Evolutionary conservation across 2,797 vertebrate species (phyloP), one percentile per base, ranked within the genome.

Genomic region (Cichlasoma orientale): DNA sequence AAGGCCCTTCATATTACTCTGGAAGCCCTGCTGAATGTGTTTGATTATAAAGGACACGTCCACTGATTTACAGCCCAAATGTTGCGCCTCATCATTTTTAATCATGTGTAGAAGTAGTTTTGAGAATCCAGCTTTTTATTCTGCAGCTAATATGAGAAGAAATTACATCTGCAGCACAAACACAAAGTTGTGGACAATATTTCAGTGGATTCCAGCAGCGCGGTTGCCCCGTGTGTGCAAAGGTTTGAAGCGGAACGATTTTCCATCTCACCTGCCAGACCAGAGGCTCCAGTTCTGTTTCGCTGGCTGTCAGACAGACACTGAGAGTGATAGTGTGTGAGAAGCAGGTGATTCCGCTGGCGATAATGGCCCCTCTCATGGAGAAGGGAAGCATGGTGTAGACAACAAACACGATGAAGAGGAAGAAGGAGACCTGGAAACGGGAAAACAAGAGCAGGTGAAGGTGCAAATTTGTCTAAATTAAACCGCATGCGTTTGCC

Each of bases 351-450:
- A 99, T 81, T 61, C 96, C 87, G 0, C 98, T 98, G 94, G 98
- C 97, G 1, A 98, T 96, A 84, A 98, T 91, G 78, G 98, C 98
- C 1, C 96, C 97, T 84, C 97, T 93, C 98, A 99, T 99, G 93
- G 97, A 97, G 96, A 99, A 99, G 56, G 98, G 97, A 91, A 99
- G 96, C 98, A 99, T 99, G 90, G 98, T 99, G 94, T 99, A 99
- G 38, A 97, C 97, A 82, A 99, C 97, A 57, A 99, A 99, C 90
- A 99, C 96, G 72, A 99, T 99, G 94, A 99, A 99, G 82, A 99
- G 95, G 94, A 99, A 99, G 94, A 99, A 99, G 0, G 98, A 98
- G 16, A 99, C 98, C 98, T 99, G 93, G 4, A 72, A 74, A 73
- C 2, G 50, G 33, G 18, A 82, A 84, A 71, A 75, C 11, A 55